These are phyloP conservation scores for Phymanthus crucifer DNA, from an alignment of 92 coral and sea anemone species.

Conservation along the genomic window DNA sequence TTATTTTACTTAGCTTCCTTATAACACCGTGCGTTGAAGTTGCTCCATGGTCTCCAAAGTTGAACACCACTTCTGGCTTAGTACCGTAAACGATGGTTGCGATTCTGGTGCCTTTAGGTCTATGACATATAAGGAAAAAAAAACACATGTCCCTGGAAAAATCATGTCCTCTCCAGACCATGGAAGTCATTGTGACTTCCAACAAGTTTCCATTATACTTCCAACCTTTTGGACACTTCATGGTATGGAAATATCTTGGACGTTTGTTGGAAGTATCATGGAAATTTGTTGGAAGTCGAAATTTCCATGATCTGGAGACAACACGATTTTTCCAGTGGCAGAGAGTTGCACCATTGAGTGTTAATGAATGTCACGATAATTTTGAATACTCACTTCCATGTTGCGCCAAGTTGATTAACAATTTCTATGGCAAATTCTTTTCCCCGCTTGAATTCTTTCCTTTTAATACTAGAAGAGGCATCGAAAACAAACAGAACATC, in stretches of 20 bases:
- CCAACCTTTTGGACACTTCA: too few species aligned
- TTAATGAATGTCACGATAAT: conserved; percentile 50
- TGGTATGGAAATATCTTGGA: too few species aligned
- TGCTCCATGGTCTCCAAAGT: conserved; percentile 59
- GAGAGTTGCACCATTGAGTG: too few species aligned
- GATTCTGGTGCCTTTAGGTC: conserved; percentile 48
- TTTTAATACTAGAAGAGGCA: conserved; percentile 69
- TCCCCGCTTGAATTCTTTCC: conserved; percentile 24
- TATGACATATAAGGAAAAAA: too few species aligned
- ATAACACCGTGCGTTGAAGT: conserved; percentile 41
- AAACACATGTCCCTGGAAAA: conserved; percentile 32
- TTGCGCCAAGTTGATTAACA: conserved; percentile 56
- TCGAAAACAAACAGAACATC: conserved; percentile 82
- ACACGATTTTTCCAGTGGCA: too few species aligned
- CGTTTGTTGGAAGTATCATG: too few species aligned
- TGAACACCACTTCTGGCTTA: conserved; percentile 53
- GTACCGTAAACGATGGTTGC: conserved; percentile 29
- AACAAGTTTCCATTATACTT: too few species aligned
- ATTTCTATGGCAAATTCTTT: conserved; percentile 48
- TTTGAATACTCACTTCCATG: conserved; percentile 12
- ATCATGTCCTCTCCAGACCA: too few species aligned
- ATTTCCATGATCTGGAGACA: too few species aligned
- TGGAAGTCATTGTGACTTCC: too few species aligned
- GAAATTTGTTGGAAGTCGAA: too few species aligned
- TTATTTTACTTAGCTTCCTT: conserved; percentile 51